These are phyloP conservation scores for Tetranychus urticae DNA, from an alignment of 1,140 invertebrate species.

Conservation along the genomic window DNA sequence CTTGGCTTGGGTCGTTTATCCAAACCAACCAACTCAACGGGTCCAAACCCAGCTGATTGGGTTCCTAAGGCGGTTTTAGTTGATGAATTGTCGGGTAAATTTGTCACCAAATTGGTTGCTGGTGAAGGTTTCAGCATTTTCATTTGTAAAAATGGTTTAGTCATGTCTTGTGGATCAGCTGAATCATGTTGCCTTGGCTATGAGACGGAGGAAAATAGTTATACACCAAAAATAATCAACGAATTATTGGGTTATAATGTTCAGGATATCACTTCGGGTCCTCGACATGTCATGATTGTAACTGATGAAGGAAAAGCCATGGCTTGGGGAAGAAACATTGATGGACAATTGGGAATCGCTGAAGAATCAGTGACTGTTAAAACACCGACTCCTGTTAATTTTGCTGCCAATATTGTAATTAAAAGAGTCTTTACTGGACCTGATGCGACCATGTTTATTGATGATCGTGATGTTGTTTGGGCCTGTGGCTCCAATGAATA, in stretches of 20 bases:
- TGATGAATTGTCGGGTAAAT: constrained; percentile 9
- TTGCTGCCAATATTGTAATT: constrained; percentile 26
- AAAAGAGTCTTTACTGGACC: constrained; percentile 32
- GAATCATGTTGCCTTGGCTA: constrained; percentile 38
- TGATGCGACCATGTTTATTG: constrained; percentile 38
- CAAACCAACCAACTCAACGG: neutral
- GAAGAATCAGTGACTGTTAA: constrained; percentile 22
- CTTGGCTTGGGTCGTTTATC: constrained; percentile 30
- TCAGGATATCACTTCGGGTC: constrained; percentile 33
- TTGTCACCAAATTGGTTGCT: constrained; percentile 11
- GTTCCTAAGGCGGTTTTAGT: constrained; percentile 4
- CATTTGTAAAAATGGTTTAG: constrained; percentile 37
- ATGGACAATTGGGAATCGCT: constrained; percentile 36
- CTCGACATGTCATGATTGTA: constrained; percentile 37
- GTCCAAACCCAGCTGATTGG: neutral
- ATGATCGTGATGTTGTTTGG: constrained; percentile 33
- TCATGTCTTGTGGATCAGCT: constrained; percentile 44
- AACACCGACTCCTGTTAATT: constrained; percentile 23
- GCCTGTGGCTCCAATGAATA: constrained; percentile 39
- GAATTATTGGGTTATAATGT: constrained; percentile 32
- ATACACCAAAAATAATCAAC: constrained; percentile 37
- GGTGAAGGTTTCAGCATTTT: constrained; percentile 31
- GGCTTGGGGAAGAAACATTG: constrained; percentile 37
- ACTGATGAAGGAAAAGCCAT: constrained; percentile 34
- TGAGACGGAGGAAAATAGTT: constrained; percentile 30